Evolutionary conservation across 1,140 invertebrate species (phyloP).

Genomic region (Leptinotarsa texana): DNA sequence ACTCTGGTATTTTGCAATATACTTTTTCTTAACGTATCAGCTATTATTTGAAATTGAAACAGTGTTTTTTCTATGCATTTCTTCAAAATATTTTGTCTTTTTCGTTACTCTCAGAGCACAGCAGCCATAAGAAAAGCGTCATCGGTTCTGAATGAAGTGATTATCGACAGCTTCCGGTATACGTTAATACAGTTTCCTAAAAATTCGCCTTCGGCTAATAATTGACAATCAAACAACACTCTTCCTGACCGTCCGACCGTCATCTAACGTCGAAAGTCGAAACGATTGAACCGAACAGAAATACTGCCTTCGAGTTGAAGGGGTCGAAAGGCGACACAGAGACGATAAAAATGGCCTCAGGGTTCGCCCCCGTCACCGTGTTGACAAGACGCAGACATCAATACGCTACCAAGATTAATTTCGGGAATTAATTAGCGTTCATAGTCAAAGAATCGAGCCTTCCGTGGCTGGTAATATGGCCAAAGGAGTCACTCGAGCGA

Average conservation of each 20-base stretch:
- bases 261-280: not conserved
- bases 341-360: constrained; percentile 10
- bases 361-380: not conserved
- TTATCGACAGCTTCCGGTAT: too few relatives aligned
- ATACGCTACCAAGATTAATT: constrained; percentile 14
- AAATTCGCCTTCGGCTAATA: too few relatives aligned
- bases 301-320: constrained; percentile 4
- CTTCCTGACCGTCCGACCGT: not conserved
- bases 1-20: too few relatives aligned
- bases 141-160: too few relatives aligned
- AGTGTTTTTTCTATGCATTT: too few relatives aligned
- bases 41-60: too few relatives aligned
- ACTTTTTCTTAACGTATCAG: too few relatives aligned
- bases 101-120: too few relatives aligned
- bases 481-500: constrained; percentile 14
- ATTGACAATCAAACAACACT: not conserved
- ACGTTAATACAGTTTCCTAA: too few relatives aligned
- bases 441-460: constrained; percentile 10
- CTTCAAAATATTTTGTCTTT: too few relatives aligned
- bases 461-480: constrained; percentile 11
- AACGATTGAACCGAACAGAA: not conserved
- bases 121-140: too few relatives aligned
- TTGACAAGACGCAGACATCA: constrained; percentile 11
- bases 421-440: constrained; percentile 19
- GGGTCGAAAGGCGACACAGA: not conserved